These are phyloP conservation scores for Imbricaverruca yamaguchii DNA, from an alignment of 2,888 invertebrate genomes.

Conservation along the genomic window DNA sequence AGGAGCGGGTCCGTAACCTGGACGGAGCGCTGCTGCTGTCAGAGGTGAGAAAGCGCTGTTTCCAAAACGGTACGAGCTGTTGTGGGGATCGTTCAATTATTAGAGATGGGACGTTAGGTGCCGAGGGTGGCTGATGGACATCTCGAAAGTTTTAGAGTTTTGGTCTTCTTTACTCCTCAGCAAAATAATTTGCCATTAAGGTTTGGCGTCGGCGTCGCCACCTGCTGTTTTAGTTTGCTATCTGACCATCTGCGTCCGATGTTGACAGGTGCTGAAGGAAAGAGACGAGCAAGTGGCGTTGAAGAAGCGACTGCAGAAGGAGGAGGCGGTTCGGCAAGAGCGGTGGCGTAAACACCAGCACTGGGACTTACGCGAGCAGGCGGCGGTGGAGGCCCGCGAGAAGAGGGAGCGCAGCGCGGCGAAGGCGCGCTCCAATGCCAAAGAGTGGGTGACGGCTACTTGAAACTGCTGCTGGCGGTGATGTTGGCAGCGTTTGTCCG, in stretches of 20 bases:
- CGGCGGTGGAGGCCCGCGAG: not conserved
- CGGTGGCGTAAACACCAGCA: not conserved
- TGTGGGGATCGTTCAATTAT: no score
- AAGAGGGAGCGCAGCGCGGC: not conserved
- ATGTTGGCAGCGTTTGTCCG: no score
- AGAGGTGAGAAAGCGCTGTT: not conserved
- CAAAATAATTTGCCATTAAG: no score
- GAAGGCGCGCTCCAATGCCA: not conserved
- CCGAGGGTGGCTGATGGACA: no score
- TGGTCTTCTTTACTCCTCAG: no score
- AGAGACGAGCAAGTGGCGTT: not conserved
- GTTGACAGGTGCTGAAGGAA: not conserved
- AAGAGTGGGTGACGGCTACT: not conserved
- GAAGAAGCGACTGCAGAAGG: not conserved
- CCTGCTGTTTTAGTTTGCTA: no score
- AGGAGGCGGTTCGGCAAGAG: not conserved
- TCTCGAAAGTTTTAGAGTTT: no score
- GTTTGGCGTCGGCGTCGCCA: no score
- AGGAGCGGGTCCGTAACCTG: not conserved
- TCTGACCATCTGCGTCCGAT: no score
- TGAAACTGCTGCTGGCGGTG: no score
- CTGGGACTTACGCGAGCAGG: not conserved
- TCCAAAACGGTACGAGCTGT: no score
- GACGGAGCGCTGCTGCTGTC: not conserved
- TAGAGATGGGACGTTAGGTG: no score